Base-by-base conservation (phyloP, 2,888 invertebrate genomes). In the Anthrax anthrax region DNA sequence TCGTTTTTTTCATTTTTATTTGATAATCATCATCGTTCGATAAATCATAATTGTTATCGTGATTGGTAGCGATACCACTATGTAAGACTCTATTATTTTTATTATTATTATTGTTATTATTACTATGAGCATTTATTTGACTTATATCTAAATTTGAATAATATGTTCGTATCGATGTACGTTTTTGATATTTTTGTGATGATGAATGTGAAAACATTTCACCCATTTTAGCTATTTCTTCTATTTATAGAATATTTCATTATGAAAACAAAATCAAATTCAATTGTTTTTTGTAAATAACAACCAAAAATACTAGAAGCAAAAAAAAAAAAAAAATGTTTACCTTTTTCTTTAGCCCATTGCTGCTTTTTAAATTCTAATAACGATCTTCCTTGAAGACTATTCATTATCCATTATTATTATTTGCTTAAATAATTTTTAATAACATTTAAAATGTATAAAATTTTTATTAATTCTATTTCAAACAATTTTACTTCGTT, bases 301-400 rank as follows among this genome's bases (percentile, higher is more conserved):
- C 23, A 6, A 23, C 23, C 23, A 23, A 6, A 23, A 23, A n/a
- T n/a, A n/a, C n/a, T n/a, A n/a, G n/a, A n/a, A n/a, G n/a, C n/a
- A n/a, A n/a, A n/a, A 44, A 38, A 32, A n/a, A 41, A 18, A 38
- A 44, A 17, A 38, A 19, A 17, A 12, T 42, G 57, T 66, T 61
- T 72, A 91, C 92, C 91, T 78, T 81, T 78, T 73, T 94, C 92
- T 68, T 77, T 80, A 57, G 89, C 90, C 92, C 92, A 92, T 77
- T 94, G 91, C 61, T 84, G 75, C 67, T 83, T 82, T 70, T 92
- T 92, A 70, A 84, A 80, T 72, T 92, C 88, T 59, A 90, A 74
- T 63, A 89, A 71, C 54, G 86, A 80, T 52, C 36, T 43, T 17
- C 47, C 47, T 45, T 47, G 48, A 18, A 16, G 19, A 36, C 42